Conservation (phyloP, 2,113 vertebrate genomes). For the Crotophaga sulcirostris region DNA sequence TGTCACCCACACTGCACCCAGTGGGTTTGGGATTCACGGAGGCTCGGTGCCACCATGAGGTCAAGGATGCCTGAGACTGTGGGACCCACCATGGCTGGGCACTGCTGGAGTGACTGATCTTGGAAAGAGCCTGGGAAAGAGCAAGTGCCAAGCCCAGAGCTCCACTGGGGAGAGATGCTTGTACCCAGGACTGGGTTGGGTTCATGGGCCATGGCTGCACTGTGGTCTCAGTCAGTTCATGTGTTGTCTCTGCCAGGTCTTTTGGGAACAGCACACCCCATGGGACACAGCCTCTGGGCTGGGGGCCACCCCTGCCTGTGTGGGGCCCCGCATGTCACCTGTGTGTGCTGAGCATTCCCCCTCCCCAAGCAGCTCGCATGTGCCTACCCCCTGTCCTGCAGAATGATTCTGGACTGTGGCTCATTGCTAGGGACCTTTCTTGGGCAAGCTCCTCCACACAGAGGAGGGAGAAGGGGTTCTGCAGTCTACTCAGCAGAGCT, state of each 20-base stretch:
- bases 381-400: not conserved
- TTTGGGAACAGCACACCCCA: fast-evolving
- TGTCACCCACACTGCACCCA: not conserved
- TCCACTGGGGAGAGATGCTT: not conserved
- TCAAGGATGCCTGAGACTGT: not conserved
- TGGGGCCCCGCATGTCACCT: not conserved
- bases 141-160: not conserved
- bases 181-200: not conserved
- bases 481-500: not conserved
- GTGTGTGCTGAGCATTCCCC: fast-evolving
- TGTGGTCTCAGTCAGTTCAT: not conserved
- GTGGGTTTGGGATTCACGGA: not conserved
- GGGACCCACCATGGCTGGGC: not conserved
- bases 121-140: not conserved
- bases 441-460: not conserved
- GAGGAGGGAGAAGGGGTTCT: not conserved
- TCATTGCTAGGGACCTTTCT: not conserved
- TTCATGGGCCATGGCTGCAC: not conserved
- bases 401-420: not conserved
- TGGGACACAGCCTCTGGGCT: not conserved
- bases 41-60: not conserved
- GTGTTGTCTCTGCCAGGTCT: fast-evolving
- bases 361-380: not conserved
- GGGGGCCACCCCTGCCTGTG: not conserved
- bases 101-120: not conserved